These are phyloP conservation scores for Notechis scutatus DNA, from an alignment of 2,113 vertebrate genomes.

Conservation along the genomic window DNA sequence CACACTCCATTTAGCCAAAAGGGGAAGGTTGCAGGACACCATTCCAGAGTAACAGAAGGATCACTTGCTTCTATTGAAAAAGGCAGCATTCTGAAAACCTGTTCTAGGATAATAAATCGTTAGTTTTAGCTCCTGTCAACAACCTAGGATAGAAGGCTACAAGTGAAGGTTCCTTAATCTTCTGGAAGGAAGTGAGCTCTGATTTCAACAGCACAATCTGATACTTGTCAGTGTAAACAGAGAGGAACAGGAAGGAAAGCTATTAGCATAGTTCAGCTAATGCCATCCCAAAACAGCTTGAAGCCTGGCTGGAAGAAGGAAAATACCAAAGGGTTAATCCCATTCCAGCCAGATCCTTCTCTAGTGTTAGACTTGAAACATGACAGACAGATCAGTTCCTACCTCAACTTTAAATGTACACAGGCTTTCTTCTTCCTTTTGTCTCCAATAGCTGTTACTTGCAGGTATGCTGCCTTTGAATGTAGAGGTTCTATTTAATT, in stretches of 20 bases:
- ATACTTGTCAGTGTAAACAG: slow-evolving; percentile 62
- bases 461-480: neutral
- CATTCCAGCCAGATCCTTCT: slow-evolving; percentile 6
- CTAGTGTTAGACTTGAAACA: neutral
- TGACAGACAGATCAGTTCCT: neutral
- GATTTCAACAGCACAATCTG: slow-evolving; percentile 56
- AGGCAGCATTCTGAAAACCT: neutral
- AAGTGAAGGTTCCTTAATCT: slow-evolving; percentile 67
- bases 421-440: neutral
- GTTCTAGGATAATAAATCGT: slow-evolving; percentile 5
- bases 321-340: slow-evolving; percentile 25
- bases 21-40: neutral
- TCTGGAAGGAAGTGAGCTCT: slow-evolving; percentile 70
- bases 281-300: slow-evolving; percentile 49
- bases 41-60: neutral
- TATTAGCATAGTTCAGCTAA: slow-evolving; percentile 58
- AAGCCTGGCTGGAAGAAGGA: neutral
- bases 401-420: neutral
- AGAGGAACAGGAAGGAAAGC: slow-evolving; percentile 65
- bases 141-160: slow-evolving; percentile 5
- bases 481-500: neutral
- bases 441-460: neutral
- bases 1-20: neutral
- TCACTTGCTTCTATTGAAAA: neutral
- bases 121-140: neutral